Conservation (phyloP, 2,888 invertebrate species). For the Nephrotoma flavescens region DNA sequence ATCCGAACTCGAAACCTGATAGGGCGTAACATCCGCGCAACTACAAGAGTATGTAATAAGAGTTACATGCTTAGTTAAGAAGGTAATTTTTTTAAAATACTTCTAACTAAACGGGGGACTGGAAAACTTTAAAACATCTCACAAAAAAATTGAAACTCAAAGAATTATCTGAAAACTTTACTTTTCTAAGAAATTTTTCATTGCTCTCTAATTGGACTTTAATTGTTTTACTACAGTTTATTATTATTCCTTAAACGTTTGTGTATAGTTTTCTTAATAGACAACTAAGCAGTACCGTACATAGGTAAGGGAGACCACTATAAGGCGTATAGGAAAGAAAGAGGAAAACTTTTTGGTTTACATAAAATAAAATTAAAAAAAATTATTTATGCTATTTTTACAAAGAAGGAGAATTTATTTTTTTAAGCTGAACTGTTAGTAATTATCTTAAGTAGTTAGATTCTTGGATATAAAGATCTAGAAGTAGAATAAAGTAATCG, state of each 20-base stretch:
- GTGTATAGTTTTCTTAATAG: neutral
- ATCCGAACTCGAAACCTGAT: too few relatives aligned
- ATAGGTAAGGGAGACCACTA: neutral
- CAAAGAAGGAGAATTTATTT: neutral
- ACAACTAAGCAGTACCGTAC: too few relatives aligned
- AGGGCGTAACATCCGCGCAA: too few relatives aligned
- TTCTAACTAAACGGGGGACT: too few relatives aligned
- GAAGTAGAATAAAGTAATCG: neutral
- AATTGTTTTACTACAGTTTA: neutral
- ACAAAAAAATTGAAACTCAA: neutral
- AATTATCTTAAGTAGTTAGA: neutral
- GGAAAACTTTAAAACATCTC: neutral
- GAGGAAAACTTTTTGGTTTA: neutral
- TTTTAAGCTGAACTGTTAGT: neutral
- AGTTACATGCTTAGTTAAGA: too few relatives aligned
- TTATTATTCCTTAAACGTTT: neutral
- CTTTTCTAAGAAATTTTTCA: neutral
- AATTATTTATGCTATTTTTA: neutral
- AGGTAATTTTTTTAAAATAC: too few relatives aligned
- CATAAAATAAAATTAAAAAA: neutral
- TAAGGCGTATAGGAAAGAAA: neutral
- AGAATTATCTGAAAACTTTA: neutral
- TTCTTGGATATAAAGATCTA: neutral
- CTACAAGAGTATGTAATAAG: too few relatives aligned
- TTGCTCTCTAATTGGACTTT: neutral